phyloP scores from a whole-genome alignment of 2,797 vertebrate species.

The Amphiprion clarkii region DNA sequence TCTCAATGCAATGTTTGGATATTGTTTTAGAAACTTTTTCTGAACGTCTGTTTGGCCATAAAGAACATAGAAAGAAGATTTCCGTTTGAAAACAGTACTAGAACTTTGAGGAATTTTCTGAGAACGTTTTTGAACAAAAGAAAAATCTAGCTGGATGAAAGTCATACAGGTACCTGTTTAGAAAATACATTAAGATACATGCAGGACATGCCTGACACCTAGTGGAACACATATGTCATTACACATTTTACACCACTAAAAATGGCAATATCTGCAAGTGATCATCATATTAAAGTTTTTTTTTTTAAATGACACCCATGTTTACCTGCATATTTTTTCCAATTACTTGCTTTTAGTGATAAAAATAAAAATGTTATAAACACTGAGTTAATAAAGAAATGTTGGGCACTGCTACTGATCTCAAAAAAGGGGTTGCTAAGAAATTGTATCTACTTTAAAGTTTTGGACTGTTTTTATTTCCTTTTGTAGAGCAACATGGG shows the following conservation, averaged over 20 bases:
- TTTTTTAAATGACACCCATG: neutral
- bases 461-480: neutral
- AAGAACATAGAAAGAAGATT: no score
- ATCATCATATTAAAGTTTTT: neutral
- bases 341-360: neutral
- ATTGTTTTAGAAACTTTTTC: no score
- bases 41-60: no score
- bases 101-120: no score
- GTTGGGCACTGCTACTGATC: no score
- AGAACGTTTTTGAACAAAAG: no score
- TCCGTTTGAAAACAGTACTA: no score
- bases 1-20: no score
- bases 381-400: neutral
- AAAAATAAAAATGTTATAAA: neutral
- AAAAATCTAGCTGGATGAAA: no score
- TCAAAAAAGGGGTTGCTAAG: no score
- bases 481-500: no score
- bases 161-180: neutral
- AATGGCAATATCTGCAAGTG: neutral
- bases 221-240: conserved; percentile 42
- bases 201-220: conserved; percentile 58
- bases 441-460: no score
- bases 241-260: conserved; percentile 1
- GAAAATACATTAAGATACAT: neutral
- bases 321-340: neutral